phyloP scores from a whole-genome alignment of 2,888 invertebrate species.

The Lasioglossum morio region DNA sequence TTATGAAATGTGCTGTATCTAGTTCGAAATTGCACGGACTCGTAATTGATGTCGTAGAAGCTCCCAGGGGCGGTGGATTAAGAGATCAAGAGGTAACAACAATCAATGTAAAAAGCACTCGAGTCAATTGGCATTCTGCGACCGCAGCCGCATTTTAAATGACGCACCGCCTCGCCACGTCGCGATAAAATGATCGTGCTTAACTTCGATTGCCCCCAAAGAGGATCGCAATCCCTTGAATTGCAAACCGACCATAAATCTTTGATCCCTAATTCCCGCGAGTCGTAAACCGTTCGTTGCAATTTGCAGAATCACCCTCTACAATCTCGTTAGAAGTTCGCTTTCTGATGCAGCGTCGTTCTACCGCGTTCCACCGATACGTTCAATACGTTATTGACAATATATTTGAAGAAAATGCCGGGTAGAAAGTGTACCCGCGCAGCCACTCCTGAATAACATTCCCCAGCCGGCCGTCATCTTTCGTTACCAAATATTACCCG shows the following conservation, averaged over 20 bases:
- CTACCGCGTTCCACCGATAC: neutral
- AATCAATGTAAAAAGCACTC: constrained; percentile 9
- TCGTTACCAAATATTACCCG: constrained; percentile 31
- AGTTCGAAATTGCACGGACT: neutral
- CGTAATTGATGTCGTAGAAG: neutral
- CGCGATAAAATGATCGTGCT: constrained; percentile 36
- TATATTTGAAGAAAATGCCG: neutral
- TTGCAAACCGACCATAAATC: constrained; percentile 38
- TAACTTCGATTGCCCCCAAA: constrained; percentile 38
- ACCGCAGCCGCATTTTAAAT: constrained; percentile 9
- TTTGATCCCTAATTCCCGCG: constrained; percentile 36
- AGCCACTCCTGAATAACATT: neutral
- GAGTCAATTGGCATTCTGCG: constrained; percentile 6
- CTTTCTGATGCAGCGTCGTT: neutral
- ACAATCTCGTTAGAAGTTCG: constrained; percentile 1
- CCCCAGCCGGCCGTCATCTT: neutral
- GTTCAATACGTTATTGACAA: too few relatives aligned
- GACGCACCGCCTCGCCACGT: neutral
- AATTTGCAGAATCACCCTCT: neutral
- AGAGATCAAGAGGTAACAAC: neutral
- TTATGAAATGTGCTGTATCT: neutral
- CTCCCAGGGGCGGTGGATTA: neutral
- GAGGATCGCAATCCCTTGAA: constrained; percentile 29
- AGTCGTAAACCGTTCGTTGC: constrained; percentile 24
- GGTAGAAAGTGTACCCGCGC: neutral